These are phyloP conservation scores for Amblyraja radiata DNA, from an alignment of 2,797 vertebrate species.

Conservation along the genomic window DNA sequence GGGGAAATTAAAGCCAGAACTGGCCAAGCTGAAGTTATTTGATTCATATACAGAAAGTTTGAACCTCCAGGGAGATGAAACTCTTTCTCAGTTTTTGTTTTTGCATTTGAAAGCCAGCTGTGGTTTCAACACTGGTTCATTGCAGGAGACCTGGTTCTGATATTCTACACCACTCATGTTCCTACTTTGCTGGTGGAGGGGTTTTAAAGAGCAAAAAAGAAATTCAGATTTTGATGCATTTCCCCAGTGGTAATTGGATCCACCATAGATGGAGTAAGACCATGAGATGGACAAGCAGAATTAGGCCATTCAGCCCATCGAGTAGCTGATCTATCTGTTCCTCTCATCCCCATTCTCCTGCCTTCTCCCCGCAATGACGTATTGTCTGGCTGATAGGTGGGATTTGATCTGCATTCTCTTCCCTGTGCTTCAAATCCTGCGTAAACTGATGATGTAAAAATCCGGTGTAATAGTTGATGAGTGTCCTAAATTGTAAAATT, in stretches of 20 bases:
- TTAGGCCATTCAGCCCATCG: no score
- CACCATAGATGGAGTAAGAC: neutral
- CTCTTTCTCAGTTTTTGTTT: constrained; percentile 1
- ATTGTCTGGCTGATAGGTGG: neutral
- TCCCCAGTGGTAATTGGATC: neutral
- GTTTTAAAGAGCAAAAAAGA: neutral
- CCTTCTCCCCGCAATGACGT: no score
- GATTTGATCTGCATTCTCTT: neutral
- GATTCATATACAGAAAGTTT: neutral
- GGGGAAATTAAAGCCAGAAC: neutral
- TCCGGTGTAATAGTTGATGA: neutral
- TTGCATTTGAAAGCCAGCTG: neutral
- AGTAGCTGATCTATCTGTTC: no score
- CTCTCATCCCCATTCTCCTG: no score
- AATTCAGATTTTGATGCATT: no score
- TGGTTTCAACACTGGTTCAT: neutral
- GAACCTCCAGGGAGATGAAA: neutral
- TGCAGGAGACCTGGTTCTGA: constrained; percentile 5
- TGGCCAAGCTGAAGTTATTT: neutral
- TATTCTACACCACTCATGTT: neutral
- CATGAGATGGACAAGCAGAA: no score
- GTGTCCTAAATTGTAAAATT: no score
- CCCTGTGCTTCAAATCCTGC: neutral
- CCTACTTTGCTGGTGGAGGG: neutral
- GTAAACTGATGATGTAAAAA: neutral